A percentile compares a stretch with the other conserved stretches of the same genome.
Evolutionary conservation across 2,113 vertebrate genomes (phyloP).

Genomic region (Odobenus rosmarus): DNA sequence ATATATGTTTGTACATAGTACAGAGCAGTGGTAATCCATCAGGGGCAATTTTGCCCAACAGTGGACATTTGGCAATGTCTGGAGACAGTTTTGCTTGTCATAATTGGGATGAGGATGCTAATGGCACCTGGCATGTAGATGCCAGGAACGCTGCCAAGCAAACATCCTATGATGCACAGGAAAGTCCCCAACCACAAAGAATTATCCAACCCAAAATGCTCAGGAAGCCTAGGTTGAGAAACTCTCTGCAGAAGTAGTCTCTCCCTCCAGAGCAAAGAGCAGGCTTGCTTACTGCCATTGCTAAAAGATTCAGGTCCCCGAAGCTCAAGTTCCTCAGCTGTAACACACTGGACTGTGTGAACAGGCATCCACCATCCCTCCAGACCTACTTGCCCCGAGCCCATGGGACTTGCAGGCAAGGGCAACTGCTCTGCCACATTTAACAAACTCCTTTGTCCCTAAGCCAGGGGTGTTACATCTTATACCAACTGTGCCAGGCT

Average conservation of each 20-base stretch:
- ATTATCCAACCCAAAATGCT: not conserved
- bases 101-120: not conserved
- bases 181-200: not conserved
- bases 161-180: not conserved
- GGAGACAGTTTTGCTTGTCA: not conserved
- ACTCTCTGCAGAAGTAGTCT: not conserved
- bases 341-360: not conserved
- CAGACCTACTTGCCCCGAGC: no score
- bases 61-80: not conserved
- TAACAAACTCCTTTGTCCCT: not conserved
- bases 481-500: not conserved
- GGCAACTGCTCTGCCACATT: not conserved
- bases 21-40: not conserved
- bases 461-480: not conserved
- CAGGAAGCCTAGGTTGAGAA: not conserved
- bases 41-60: not conserved
- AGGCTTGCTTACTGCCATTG: no score
- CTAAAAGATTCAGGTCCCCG: not conserved
- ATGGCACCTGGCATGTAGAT: not conserved
- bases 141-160: no score
- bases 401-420: not conserved
- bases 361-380: not conserved
- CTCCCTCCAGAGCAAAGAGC: not conserved
- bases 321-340: not conserved
- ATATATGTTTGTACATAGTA: accelerated